phyloP scores from a whole-genome alignment of 2,888 invertebrate species.

The Drosophila neoperkinsi region DNA sequence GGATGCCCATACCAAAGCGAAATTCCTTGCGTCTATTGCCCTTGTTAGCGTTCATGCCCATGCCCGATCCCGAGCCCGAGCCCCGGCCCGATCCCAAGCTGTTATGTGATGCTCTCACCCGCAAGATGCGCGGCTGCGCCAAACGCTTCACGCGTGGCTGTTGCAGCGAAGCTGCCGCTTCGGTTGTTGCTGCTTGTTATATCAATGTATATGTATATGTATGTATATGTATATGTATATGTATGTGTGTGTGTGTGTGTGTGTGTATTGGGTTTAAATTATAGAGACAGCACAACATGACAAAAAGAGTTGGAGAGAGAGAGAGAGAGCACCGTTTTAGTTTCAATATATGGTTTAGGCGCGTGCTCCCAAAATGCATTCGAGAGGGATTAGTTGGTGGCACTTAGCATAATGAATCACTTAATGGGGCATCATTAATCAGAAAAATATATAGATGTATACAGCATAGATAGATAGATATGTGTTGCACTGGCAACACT shows the following conservation, averaged over 20 bases:
- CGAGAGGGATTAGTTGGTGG: conserved; percentile 23
- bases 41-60: conserved; percentile 83
- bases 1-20: conserved; percentile 87
- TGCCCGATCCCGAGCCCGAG: conserved; percentile 85
- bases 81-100: conserved; percentile 73
- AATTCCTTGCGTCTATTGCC: conserved; percentile 83
- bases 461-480: background rate
- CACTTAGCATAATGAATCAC: background rate
- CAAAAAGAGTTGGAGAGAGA: conserved; percentile 1
- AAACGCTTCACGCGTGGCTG: conserved; percentile 85
- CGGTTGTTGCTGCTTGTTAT: conserved; percentile 37
- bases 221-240: background rate
- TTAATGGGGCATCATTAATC: background rate
- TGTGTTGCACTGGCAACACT: conserved; percentile 6
- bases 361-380: conserved; percentile 18
- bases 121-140: conserved; percentile 87
- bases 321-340: conserved; percentile 41
- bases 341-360: conserved; percentile 24
- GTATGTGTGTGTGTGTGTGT: background rate
- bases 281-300: conserved; percentile 25
- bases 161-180: conserved; percentile 48
- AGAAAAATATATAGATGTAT: background rate
- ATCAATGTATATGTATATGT: conserved; percentile 4
- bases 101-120: conserved; percentile 86
- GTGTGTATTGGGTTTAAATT: background rate